Conservation (phyloP, 30 jellyfish, hydroid and myxozoan species). For the Morbakka virulenta region DNA sequence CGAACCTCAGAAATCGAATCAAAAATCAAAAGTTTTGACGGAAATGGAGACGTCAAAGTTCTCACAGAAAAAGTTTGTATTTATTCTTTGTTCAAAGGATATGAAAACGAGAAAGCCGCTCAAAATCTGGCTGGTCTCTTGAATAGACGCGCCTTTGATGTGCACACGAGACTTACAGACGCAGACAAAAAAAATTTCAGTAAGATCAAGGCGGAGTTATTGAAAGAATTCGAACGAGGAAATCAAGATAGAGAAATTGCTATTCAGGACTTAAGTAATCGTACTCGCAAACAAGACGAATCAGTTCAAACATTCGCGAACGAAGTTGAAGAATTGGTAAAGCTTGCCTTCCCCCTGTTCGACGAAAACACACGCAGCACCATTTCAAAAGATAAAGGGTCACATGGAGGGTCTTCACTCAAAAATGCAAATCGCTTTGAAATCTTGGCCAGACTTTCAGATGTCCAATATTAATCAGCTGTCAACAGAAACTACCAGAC, state of each 20-base stretch:
- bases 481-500: slow-evolving; percentile 13
- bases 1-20: slow-evolving; percentile 16
- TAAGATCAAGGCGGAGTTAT: slow-evolving; percentile 18
- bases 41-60: slow-evolving; percentile 14
- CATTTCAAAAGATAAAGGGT: slow-evolving; percentile 38
- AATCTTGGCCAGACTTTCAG: not conserved
- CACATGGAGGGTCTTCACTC: slow-evolving; percentile 9
- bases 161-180: slow-evolving; percentile 19
- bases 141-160: slow-evolving; percentile 45
- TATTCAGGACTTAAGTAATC: slow-evolving; percentile 11
- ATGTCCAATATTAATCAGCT: not conserved
- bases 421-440: too few species aligned
- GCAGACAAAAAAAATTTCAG: slow-evolving; percentile 24
- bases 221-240: slow-evolving; percentile 46
- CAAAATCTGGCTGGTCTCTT: slow-evolving; percentile 26
- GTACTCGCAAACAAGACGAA: slow-evolving; percentile 6
- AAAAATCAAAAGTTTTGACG: slow-evolving; percentile 12
- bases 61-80: slow-evolving; percentile 10
- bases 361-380: slow-evolving; percentile 1
- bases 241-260: slow-evolving; percentile 38
- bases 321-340: slow-evolving; percentile 1
- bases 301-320: slow-evolving; percentile 37
- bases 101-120: not conserved
- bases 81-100: slow-evolving; percentile 13
- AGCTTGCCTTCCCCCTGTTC: slow-evolving; percentile 33